A percentile compares a stretch with the other conserved stretches of the same genome.
phyloP scores from a whole-genome alignment of 2,888 invertebrate genomes.

The Axea sp. region DNA sequence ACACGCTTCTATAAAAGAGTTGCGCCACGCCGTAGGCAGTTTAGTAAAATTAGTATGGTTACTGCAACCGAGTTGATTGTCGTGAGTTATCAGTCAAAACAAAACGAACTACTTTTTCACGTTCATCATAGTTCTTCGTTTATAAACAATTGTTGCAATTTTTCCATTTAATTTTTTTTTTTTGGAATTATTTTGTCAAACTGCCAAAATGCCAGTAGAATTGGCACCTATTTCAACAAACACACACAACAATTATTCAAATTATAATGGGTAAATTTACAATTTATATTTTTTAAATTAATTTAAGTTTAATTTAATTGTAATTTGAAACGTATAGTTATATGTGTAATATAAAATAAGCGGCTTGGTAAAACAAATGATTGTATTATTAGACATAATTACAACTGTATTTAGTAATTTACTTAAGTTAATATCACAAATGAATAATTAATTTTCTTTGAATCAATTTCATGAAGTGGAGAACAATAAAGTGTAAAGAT shows the following conservation, averaged over 20 bases:
- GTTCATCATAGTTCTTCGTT: background rate
- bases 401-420: too few species aligned
- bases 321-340: too few species aligned
- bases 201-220: constrained; percentile 71
- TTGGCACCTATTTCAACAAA: constrained; percentile 67
- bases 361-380: too few species aligned
- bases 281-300: too few species aligned
- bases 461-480: too few species aligned
- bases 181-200: constrained; percentile 9
- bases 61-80: constrained; percentile 5
- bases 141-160: background rate
- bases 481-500: too few species aligned
- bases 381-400: too few species aligned
- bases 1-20: constrained; percentile 70
- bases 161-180: background rate
- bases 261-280: constrained; percentile 66
- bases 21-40: constrained; percentile 53
- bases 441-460: too few species aligned
- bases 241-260: constrained; percentile 62
- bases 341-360: too few species aligned
- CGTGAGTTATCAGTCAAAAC: constrained; percentile 16
- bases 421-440: too few species aligned
- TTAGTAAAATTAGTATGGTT: constrained; percentile 66
- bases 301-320: too few species aligned
- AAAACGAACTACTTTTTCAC: too few species aligned